Percentiles rank a stretch among this genome's conserved stretches.
These are phyloP conservation scores for Darevskia nairensis DNA, from an alignment of 2,797 vertebrate genomes.

Conservation along the genomic window DNA sequence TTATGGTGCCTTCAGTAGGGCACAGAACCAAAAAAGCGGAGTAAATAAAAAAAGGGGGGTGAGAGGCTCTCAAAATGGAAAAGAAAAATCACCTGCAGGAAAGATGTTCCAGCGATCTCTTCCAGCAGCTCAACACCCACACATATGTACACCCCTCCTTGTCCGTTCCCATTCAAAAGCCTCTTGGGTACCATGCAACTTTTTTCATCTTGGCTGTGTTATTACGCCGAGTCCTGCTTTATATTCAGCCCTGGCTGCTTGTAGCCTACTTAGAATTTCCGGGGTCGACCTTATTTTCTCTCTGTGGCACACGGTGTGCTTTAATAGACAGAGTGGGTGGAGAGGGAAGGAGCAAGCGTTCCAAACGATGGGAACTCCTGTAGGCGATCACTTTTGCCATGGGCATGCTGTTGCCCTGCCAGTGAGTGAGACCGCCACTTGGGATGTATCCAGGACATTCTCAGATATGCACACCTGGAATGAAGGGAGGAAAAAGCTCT, in stretches of 20 bases:
- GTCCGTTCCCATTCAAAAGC: conserved; percentile 40
- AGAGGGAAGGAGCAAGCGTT: conserved; percentile 62
- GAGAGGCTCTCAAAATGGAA: not conserved
- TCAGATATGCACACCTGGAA: conserved; percentile 15
- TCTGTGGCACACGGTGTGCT: conserved; percentile 50
- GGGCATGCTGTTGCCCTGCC: conserved; percentile 62
- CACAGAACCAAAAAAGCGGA: not conserved
- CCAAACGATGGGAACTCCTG: conserved; percentile 69
- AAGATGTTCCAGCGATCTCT: conserved; percentile 33
- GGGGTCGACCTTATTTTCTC: conserved; percentile 42
- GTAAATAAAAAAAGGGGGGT: not conserved
- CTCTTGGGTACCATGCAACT: conserved; percentile 62
- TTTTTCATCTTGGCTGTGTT: conserved; percentile 40
- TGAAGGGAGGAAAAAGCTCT: conserved; percentile 20
- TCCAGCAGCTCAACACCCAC: conserved; percentile 13
- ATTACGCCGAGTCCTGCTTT: conserved; percentile 58
- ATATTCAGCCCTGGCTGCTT: conserved; percentile 45
- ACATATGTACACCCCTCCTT: not conserved
- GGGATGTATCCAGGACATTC: conserved; percentile 47
- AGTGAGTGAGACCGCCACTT: conserved; percentile 58
- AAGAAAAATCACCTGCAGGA: not conserved
- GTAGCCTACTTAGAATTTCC: conserved; percentile 52
- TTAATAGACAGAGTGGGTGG: conserved; percentile 65
- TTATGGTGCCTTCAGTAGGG: not conserved
- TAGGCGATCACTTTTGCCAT: conserved; percentile 65